phyloP scores from a whole-genome alignment of 2,888 invertebrate species.

The Diarsia dahlii region DNA sequence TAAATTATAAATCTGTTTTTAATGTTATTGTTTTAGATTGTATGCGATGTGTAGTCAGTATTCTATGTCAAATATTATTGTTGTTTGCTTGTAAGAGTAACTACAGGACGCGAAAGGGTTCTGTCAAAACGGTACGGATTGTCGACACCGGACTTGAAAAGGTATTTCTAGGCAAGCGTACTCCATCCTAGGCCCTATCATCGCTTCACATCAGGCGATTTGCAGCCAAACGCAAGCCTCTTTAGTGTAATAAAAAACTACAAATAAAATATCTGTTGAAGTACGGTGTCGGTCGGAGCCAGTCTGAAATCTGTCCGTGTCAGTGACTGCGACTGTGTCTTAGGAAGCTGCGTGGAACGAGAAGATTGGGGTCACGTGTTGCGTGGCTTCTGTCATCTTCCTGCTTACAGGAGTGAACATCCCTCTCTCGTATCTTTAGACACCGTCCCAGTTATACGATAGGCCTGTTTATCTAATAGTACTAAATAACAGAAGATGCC shows the following conservation, averaged over 20 bases:
- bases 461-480: neutral
- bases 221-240: neutral
- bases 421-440: neutral
- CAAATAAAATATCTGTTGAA: neutral
- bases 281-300: neutral
- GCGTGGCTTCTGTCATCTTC: neutral
- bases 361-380: neutral
- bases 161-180: neutral
- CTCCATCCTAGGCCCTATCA: no score
- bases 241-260: neutral
- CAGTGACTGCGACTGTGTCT: neutral
- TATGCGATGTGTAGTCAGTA: conserved; percentile 67
- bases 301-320: neutral
- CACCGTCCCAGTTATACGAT: neutral
- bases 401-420: no score
- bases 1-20: conserved; percentile 72
- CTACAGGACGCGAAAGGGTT: neutral
- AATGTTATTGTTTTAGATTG: conserved; percentile 74
- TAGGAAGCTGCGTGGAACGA: neutral
- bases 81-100: conserved; percentile 17
- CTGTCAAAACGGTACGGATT: neutral
- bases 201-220: neutral
- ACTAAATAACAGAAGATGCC: neutral
- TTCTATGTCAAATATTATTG: conserved; percentile 55
- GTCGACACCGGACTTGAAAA: neutral